A percentile compares a stretch with the other conserved stretches of the same genome.
Conservation (phyloP, 53 echinoderm and acorn worm genomes). For the Astropecten irregularis region DNA sequence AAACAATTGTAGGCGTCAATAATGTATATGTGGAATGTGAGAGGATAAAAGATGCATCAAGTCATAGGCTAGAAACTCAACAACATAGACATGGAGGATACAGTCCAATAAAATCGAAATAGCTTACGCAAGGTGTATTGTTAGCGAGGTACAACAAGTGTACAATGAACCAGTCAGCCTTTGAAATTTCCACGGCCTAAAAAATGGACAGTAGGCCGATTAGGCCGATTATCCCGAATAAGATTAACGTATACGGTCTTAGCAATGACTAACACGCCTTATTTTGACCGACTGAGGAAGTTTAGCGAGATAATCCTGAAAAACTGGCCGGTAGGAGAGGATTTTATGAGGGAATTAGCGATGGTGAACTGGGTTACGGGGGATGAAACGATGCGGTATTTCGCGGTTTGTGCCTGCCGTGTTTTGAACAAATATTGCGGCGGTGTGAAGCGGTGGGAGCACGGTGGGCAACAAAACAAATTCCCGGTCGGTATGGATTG, state of each 20-base stretch:
- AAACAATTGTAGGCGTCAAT: too few species aligned
- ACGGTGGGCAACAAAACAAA: too few species aligned
- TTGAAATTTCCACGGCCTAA: neutral
- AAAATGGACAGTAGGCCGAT: neutral
- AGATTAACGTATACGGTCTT: slow-evolving; percentile 10
- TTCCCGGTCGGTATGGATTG: too few species aligned
- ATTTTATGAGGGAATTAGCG: neutral
- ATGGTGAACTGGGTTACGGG: neutral
- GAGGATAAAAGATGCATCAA: neutral
- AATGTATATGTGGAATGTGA: neutral
- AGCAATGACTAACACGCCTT: neutral
- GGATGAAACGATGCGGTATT: slow-evolving; percentile 3
- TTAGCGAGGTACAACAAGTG: slow-evolving; percentile 16
- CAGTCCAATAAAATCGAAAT: neutral
- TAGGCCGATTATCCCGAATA: neutral
- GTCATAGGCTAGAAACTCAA: neutral
- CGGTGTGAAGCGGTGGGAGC: neutral
- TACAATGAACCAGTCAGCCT: slow-evolving; percentile 28
- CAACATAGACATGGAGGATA: neutral
- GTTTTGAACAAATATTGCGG: slow-evolving; percentile 1
- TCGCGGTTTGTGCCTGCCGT: slow-evolving; percentile 15
- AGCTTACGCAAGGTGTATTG: slow-evolving; percentile 28
- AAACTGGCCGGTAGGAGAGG: too few species aligned
- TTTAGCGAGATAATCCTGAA: neutral
- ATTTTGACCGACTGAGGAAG: neutral